Evolutionary conservation across 2,888 invertebrate genomes (phyloP).

Genomic region (Tetranychus piercei): DNA sequence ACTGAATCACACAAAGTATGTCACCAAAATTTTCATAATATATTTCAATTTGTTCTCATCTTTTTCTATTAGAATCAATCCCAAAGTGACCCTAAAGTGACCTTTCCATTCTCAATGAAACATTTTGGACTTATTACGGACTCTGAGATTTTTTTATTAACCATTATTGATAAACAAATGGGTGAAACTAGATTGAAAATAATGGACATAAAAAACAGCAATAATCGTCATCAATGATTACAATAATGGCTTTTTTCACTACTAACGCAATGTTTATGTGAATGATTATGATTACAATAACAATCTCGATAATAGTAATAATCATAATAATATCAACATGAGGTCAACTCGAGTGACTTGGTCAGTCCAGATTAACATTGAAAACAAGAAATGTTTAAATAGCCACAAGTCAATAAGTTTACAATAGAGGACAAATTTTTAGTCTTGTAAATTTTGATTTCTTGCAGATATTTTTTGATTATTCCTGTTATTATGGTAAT

Average conservation of each 20-base stretch:
- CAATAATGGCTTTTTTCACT: not conserved
- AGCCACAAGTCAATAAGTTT: not conserved
- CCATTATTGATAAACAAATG: not conserved
- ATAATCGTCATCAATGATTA: not conserved
- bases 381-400: not conserved
- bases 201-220: not conserved
- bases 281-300: not conserved
- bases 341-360: not conserved
- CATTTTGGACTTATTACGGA: not conserved
- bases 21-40: not conserved
- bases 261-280: not conserved
- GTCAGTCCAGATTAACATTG: not conserved
- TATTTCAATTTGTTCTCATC: not conserved
- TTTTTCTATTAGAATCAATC: not conserved
- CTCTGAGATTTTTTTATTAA: not conserved
- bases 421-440: no score
- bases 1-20: no score
- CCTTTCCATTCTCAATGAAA: not conserved
- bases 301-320: not conserved
- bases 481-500: not conserved
- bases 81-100: slow-evolving; percentile 1
- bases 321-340: not conserved
- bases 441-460: not conserved
- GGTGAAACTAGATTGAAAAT: not conserved
- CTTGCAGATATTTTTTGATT: not conserved